Percentiles rank a stretch among this genome's conserved stretches.
These are phyloP conservation scores for Caenorhabditis sinica DNA, from an alignment of 2,888 invertebrate genomes.

Conservation along the genomic window DNA sequence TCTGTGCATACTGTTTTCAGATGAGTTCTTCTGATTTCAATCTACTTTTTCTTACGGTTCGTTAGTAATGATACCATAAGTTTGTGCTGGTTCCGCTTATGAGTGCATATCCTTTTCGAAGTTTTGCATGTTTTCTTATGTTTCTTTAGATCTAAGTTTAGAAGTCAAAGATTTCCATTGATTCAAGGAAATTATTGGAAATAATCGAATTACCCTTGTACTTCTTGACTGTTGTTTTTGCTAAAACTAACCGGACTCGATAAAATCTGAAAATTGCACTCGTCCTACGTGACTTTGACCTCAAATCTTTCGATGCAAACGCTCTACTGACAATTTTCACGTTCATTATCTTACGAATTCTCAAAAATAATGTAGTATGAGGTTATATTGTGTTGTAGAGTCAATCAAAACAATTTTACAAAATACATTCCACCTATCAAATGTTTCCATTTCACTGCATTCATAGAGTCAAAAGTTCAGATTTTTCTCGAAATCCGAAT, in stretches of 20 bases:
- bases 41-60: not conserved
- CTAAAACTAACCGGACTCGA: not conserved
- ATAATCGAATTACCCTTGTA: too few species aligned
- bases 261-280: conserved; percentile 2
- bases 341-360: not conserved
- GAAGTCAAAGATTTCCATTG: too few species aligned
- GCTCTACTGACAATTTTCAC: not conserved
- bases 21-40: conserved; percentile 8
- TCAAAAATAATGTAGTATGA: conserved; percentile 3
- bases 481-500: not conserved
- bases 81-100: conserved; percentile 8
- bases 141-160: not conserved
- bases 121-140: not conserved
- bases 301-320: not conserved
- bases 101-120: not conserved
- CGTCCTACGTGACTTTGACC: conserved; percentile 3
- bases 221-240: not conserved
- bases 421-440: conserved; percentile 1
- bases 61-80: not conserved
- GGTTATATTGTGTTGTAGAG: not conserved
- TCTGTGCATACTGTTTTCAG: conserved; percentile 14
- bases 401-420: not conserved
- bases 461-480: not conserved
- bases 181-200: too few species aligned
- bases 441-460: conserved; percentile 11